Evolutionary conservation across 2,888 invertebrate genomes (phyloP).

Genomic region (Stratiomys singularior): DNA sequence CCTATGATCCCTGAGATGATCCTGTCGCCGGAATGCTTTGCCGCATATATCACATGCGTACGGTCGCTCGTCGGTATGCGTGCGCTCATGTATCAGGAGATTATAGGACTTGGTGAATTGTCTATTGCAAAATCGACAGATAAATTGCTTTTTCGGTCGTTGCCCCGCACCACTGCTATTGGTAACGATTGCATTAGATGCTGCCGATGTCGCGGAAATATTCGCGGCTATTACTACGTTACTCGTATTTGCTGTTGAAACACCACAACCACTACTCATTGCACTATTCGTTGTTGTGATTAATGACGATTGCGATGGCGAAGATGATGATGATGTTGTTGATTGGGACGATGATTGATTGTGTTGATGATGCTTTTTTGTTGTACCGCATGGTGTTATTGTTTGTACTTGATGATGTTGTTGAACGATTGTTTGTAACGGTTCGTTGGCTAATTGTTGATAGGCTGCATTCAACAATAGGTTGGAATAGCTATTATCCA

Average conservation of each 20-base stretch:
- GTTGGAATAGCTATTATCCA: constrained; percentile 77
- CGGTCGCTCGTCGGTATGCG: constrained; percentile 97
- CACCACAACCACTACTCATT: constrained; percentile 49
- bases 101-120: constrained; percentile 98
- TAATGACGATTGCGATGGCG: background rate
- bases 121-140: constrained; percentile 98
- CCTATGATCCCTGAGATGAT: constrained; percentile 94
- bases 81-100: constrained; percentile 95
- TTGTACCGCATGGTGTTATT: constrained; percentile 41
- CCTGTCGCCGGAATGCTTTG: constrained; percentile 96
- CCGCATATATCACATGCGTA: constrained; percentile 98
- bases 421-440: constrained; percentile 52
- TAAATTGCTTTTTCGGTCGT: constrained; percentile 97
- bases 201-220: constrained; percentile 40
- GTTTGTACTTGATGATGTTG: constrained; percentile 47
- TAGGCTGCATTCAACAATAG: constrained; percentile 76
- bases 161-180: constrained; percentile 57
- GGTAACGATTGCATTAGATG: constrained; percentile 54
- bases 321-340: constrained; percentile 21
- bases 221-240: background rate
- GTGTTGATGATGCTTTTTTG: constrained; percentile 10
- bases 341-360: constrained; percentile 32
- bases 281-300: constrained; percentile 42
- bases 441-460: constrained; percentile 49
- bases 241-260: constrained; percentile 47